phyloP scores from a whole-genome alignment of 2,797 vertebrate species.

The Micromesistius poutassou region DNA sequence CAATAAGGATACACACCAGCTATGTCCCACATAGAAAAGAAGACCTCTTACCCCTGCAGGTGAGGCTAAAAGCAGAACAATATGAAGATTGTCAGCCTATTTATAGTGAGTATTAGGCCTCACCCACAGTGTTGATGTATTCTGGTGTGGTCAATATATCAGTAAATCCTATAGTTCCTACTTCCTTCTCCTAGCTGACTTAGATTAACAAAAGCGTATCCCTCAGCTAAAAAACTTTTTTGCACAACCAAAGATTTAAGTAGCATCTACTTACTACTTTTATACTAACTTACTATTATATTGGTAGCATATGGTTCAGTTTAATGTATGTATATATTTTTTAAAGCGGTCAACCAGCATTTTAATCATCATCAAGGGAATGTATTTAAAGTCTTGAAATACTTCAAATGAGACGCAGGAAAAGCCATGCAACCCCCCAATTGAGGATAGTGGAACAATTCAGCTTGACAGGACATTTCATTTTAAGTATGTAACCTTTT shows the following conservation, averaged over 20 bases:
- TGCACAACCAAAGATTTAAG: not conserved
- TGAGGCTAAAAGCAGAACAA: not conserved
- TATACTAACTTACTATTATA: not conserved
- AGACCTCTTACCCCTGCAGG: slow-evolving; percentile 33
- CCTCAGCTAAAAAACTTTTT: not conserved
- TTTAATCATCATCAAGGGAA: too few relatives aligned
- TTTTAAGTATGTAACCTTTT: not conserved
- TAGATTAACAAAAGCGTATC: slow-evolving; percentile 18
- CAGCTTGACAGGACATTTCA: not conserved
- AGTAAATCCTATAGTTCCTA: slow-evolving; percentile 46
- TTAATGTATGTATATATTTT: not conserved
- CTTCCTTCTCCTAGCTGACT: slow-evolving; percentile 40
- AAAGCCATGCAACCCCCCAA: too few relatives aligned
- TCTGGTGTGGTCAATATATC: slow-evolving; percentile 24
- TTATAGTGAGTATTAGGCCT: slow-evolving; percentile 42
- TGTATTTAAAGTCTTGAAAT: too few relatives aligned
- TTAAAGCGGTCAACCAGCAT: too few relatives aligned
- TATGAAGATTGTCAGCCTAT: not conserved
- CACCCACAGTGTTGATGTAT: slow-evolving; percentile 18
- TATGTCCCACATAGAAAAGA: not conserved
- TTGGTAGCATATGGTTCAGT: not conserved
- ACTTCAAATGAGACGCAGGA: too few relatives aligned
- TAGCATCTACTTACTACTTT: too few relatives aligned
- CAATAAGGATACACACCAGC: not conserved
- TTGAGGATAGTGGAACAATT: too few relatives aligned